Percentiles rank a stretch among this genome's conserved stretches.
Conservation (phyloP, 2,888 invertebrate species). For the Masnerella sp. region DNA sequence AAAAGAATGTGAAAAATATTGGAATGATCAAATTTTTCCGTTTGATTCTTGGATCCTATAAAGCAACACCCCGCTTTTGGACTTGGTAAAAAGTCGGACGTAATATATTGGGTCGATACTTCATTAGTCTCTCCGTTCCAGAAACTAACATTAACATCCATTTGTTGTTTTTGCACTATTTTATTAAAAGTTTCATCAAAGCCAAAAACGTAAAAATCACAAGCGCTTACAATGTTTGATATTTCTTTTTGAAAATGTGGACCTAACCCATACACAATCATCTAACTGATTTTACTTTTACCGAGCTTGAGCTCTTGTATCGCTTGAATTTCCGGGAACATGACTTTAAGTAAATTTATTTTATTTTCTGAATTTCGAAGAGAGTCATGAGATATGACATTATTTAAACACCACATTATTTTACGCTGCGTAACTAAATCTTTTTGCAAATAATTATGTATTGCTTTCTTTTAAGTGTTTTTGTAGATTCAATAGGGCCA, state of each 20-base stretch:
- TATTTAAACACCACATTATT: conserved; percentile 42
- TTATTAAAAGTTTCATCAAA: conserved; percentile 63
- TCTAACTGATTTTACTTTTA: conserved; percentile 58
- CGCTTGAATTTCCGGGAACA: conserved; percentile 58
- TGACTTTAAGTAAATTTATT: conserved; percentile 36
- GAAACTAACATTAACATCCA: conserved; percentile 64
- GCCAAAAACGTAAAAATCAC: conserved; percentile 50
- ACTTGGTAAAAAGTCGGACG: conserved; percentile 58
- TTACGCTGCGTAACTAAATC: conserved; percentile 29
- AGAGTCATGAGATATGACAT: conserved; percentile 42
- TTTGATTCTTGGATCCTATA: too few relatives aligned
- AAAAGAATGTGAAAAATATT: too few relatives aligned
- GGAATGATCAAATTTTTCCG: too few relatives aligned
- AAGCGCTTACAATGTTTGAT: conserved; percentile 29
- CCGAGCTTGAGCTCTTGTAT: conserved; percentile 54
- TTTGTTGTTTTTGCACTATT: conserved; percentile 61
- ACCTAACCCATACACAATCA: conserved; percentile 55
- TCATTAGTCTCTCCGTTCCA: conserved; percentile 57
- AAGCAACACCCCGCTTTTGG: too few relatives aligned
- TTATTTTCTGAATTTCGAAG: conserved; percentile 34
- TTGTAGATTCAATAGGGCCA: too few relatives aligned
- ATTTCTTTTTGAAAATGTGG: conserved; percentile 55
- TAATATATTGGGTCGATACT: conserved; percentile 63
- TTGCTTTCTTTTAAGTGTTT: neutral
- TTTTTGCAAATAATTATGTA: conserved; percentile 11